These are phyloP conservation scores for Takifugu bimaculatus DNA, from an alignment of 2,113 vertebrate species.

Conservation along the genomic window DNA sequence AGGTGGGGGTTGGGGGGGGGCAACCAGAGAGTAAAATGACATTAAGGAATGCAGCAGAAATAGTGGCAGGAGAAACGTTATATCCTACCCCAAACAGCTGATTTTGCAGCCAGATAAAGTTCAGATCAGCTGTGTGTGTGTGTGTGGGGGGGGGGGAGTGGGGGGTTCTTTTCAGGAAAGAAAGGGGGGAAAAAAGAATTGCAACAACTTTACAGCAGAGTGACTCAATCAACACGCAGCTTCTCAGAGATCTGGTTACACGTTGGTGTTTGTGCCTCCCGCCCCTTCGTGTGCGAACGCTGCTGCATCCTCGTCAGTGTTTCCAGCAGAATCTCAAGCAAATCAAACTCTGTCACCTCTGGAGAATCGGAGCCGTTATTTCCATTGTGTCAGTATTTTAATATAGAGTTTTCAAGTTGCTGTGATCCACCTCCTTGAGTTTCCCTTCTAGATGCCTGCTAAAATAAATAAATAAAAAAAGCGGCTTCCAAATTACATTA, in stretches of 20 bases:
- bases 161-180: slow-evolving; percentile 7
- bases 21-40: slow-evolving; percentile 66
- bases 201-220: slow-evolving; percentile 35
- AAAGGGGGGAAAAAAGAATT: slow-evolving; percentile 16
- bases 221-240: slow-evolving; percentile 41
- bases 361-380: neutral
- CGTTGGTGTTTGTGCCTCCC: slow-evolving; percentile 44
- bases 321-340: neutral
- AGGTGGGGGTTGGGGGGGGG: slow-evolving; percentile 29
- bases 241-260: slow-evolving; percentile 50
- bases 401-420: no score
- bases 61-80: slow-evolving; percentile 64
- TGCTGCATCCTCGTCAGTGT: neutral
- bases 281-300: slow-evolving; percentile 2
- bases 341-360: neutral
- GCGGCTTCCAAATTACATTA: neutral
- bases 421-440: no score
- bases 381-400: neutral
- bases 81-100: slow-evolving; percentile 68
- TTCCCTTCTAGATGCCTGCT: no score
- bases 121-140: slow-evolving; percentile 65
- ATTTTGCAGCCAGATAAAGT: slow-evolving; percentile 62
- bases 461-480: no score
- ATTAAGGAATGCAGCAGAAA: slow-evolving; percentile 71
- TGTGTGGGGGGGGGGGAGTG: slow-evolving; percentile 10